These are phyloP conservation scores for Trichacis sp. DNA, from an alignment of 2,888 invertebrate genomes.

Conservation along the genomic window DNA sequence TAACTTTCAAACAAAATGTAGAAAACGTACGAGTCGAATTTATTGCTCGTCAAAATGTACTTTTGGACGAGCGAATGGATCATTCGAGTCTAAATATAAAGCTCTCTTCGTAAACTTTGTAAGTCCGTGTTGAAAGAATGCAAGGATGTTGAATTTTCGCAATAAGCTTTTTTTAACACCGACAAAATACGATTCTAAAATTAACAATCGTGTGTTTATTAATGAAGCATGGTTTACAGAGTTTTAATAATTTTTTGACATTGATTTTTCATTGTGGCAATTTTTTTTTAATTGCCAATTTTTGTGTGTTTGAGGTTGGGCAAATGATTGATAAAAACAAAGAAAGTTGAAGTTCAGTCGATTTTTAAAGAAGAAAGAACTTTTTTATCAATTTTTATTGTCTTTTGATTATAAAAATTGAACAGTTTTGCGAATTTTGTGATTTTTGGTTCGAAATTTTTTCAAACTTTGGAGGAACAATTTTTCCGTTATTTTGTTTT, in stretches of 20 bases:
- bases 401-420: too few relatives aligned
- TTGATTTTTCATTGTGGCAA: background rate
- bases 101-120: slow-evolving; percentile 31
- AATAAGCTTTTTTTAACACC: slow-evolving; percentile 20
- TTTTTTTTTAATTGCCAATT: background rate
- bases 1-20: too few relatives aligned
- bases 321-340: too few relatives aligned
- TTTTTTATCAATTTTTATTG: too few relatives aligned
- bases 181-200: slow-evolving; percentile 13
- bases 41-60: slow-evolving; percentile 2
- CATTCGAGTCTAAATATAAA: slow-evolving; percentile 39
- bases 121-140: slow-evolving; percentile 28
- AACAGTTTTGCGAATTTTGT: too few relatives aligned
- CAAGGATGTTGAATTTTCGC: slow-evolving; percentile 29
- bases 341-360: too few relatives aligned
- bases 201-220: background rate
- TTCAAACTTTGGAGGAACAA: too few relatives aligned
- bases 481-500: too few relatives aligned
- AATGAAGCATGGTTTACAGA: background rate
- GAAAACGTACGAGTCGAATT: background rate
- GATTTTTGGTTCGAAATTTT: too few relatives aligned
- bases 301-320: too few relatives aligned
- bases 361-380: too few relatives aligned
- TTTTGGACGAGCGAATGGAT: slow-evolving; percentile 35
- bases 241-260: too few relatives aligned